phyloP scores from a whole-genome alignment of 2,888 invertebrate species.

The Callimorpha dominula region DNA sequence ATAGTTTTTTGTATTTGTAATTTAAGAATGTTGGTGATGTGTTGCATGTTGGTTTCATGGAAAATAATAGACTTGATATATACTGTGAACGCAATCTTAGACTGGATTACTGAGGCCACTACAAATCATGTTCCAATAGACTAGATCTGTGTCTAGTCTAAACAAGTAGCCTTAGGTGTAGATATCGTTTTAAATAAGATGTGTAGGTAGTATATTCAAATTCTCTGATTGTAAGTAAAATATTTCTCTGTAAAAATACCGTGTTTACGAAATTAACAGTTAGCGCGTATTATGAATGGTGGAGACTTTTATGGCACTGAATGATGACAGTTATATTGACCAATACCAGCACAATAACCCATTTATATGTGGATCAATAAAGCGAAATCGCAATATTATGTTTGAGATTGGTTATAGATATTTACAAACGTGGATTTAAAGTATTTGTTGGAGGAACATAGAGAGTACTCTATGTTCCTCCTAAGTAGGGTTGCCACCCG shows the following conservation, averaged over 20 bases:
- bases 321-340: not conserved
- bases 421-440: not conserved
- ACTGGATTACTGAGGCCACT: slow-evolving; percentile 56
- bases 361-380: not conserved
- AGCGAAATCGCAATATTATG: too few species aligned
- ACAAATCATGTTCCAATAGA: slow-evolving; percentile 71
- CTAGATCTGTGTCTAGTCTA: slow-evolving; percentile 73
- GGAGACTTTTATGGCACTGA: too few species aligned
- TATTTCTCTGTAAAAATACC: slow-evolving; percentile 68
- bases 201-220: slow-evolving; percentile 84
- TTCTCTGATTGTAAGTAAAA: slow-evolving; percentile 68
- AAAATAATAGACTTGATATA: slow-evolving; percentile 32
- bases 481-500: not conserved
- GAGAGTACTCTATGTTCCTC: not conserved
- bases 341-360: not conserved
- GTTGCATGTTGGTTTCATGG: slow-evolving; percentile 22
- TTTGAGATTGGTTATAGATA: not conserved
- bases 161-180: slow-evolving; percentile 76
- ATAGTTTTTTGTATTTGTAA: not conserved
- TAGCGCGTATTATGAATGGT: not conserved
- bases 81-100: slow-evolving; percentile 27
- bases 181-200: slow-evolving; percentile 83
- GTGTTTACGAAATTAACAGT: slow-evolving; percentile 68
- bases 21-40: slow-evolving; percentile 17
- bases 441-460: not conserved